Percentiles rank a stretch among this genome's conserved stretches.
Evolutionary conservation across 2,888 invertebrate species (phyloP).

Genomic region (Mamestra brassicae): DNA sequence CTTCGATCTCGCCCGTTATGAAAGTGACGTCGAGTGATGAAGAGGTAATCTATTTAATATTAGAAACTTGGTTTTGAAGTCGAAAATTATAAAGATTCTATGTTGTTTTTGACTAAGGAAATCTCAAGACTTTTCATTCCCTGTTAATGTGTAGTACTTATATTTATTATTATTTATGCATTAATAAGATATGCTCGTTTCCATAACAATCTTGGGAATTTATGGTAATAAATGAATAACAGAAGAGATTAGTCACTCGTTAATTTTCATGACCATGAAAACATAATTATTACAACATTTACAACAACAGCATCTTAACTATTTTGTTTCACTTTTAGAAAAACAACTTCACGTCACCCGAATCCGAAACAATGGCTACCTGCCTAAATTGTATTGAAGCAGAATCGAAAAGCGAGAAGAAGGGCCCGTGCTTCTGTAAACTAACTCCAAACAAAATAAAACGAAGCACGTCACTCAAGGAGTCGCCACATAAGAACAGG

Average conservation of each 20-base stretch:
- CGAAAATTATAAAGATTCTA: too few species aligned
- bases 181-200: too few species aligned
- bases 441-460: constrained; percentile 81
- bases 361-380: constrained; percentile 84
- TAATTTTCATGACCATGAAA: not conserved
- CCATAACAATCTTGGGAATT: too few species aligned
- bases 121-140: too few species aligned
- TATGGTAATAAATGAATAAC: not conserved
- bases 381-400: constrained; percentile 82
- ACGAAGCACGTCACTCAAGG: constrained; percentile 84
- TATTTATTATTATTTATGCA: too few species aligned
- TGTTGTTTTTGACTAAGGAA: too few species aligned
- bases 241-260: not conserved
- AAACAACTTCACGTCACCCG: constrained; percentile 85
- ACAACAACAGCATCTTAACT: not conserved
- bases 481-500: constrained; percentile 80
- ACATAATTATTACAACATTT: not conserved
- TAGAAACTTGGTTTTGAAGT: too few species aligned
- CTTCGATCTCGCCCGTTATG: constrained; percentile 83
- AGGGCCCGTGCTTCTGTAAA: constrained; percentile 81
- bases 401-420: constrained; percentile 73
- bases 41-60: constrained; percentile 72
- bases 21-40: constrained; percentile 84
- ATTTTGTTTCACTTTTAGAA: constrained; percentile 75
- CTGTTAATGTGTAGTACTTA: too few species aligned